phyloP scores from a whole-genome alignment of 2,113 vertebrate genomes.

The Lasiurus cinereus region DNA sequence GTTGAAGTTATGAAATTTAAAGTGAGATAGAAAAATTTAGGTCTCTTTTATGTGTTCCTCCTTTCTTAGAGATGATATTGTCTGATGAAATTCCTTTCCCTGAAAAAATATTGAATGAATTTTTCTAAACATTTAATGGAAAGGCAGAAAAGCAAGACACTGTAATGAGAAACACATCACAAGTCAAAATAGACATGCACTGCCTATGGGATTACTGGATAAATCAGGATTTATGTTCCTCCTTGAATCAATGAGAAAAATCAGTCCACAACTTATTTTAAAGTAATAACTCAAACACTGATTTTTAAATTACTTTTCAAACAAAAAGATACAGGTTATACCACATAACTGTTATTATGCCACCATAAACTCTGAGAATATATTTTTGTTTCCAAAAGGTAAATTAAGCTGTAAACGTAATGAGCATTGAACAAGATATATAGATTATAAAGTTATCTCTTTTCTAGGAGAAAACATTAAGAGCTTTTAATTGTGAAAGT shows the following conservation, averaged over 20 bases:
- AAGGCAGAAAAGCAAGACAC: background rate
- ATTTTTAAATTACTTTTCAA: conserved; percentile 58
- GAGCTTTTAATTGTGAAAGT: background rate
- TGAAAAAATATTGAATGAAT: background rate
- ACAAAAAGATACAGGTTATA: background rate
- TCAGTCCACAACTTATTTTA: background rate
- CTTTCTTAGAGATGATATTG: background rate
- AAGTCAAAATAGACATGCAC: background rate
- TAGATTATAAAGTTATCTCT: background rate
- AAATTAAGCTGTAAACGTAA: background rate
- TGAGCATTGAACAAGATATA: background rate
- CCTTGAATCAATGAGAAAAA: background rate
- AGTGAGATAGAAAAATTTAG: background rate
- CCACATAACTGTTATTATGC: background rate
- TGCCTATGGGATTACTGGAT: background rate
- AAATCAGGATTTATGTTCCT: conserved; percentile 1
- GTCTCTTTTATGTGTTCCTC: background rate
- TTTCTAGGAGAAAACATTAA: background rate
- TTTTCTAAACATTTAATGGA: conserved; percentile 10
- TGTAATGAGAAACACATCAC: background rate
- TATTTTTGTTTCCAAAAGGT: background rate
- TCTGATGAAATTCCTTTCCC: background rate
- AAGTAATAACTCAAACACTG: background rate
- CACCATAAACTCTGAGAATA: background rate
- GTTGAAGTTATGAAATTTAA: conserved; percentile 48